Percentiles rank a stretch among this genome's conserved stretches.
Evolutionary conservation across 2,113 vertebrate genomes (phyloP).

Genomic region (Riparia riparia): DNA sequence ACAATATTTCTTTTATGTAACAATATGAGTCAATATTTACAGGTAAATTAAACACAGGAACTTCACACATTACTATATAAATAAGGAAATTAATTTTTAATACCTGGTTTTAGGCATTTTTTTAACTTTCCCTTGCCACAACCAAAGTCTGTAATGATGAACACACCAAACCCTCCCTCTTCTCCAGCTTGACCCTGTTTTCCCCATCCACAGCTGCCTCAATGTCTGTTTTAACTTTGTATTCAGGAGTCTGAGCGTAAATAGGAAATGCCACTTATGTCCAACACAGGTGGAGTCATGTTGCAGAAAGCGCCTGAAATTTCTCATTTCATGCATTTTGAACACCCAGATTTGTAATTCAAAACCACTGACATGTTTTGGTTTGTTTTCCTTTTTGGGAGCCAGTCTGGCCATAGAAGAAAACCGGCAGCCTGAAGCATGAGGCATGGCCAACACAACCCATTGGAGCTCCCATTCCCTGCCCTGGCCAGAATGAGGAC

Average conservation of each 20-base stretch:
- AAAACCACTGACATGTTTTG: background rate
- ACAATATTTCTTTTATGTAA: background rate
- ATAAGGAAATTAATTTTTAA: background rate
- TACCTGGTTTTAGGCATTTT: background rate
- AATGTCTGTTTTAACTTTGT: background rate
- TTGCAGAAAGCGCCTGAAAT: background rate
- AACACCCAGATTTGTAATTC: background rate
- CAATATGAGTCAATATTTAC: background rate
- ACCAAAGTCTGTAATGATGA: background rate
- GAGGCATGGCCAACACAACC: background rate
- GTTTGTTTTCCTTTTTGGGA: background rate
- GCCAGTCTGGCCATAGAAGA: background rate
- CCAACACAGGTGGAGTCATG: background rate
- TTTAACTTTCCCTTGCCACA: background rate
- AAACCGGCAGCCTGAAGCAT: background rate
- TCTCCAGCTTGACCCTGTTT: background rate
- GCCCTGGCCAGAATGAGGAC: background rate
- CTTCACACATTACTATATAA: background rate
- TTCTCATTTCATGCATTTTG: slow-evolving; percentile 28
- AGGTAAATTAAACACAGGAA: background rate
- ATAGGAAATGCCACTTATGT: background rate
- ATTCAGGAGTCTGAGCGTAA: background rate
- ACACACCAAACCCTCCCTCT: background rate
- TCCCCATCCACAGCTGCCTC: background rate
- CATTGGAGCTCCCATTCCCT: background rate